A percentile compares a stretch with the other conserved stretches of the same genome.
Conservation (phyloP, 2,888 invertebrate species). For the Tanypteryx hageni region DNA sequence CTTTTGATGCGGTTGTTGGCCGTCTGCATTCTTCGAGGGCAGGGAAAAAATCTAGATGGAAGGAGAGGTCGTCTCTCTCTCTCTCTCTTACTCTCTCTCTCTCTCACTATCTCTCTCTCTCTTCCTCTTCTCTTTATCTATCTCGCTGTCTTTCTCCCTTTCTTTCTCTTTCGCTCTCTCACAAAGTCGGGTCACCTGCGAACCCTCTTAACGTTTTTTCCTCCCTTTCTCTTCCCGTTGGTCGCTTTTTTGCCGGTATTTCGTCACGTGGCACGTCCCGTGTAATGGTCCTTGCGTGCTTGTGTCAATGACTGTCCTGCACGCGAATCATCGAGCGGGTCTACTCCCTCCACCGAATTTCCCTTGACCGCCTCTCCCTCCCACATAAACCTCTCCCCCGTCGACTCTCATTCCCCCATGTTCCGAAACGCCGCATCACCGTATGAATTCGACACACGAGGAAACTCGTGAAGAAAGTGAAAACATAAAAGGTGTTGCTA, state of each 20-base stretch:
- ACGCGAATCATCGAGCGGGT: constrained; percentile 30
- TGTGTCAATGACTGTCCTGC: constrained; percentile 61
- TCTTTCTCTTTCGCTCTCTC: neutral
- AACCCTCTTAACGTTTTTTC: neutral
- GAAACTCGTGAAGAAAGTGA: neutral
- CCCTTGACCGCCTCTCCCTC: neutral
- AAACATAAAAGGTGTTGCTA: neutral
- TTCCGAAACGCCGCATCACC: neutral
- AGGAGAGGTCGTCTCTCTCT: neutral
- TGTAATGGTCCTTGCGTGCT: constrained; percentile 41
- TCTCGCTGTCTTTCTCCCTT: neutral
- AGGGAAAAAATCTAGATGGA: neutral
- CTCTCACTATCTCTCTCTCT: neutral
- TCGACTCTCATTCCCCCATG: neutral
- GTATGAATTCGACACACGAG: neutral
- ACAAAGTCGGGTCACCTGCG: neutral
- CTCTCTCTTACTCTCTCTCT: neutral
- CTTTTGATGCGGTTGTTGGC: constrained; percentile 1
- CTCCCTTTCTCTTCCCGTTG: neutral
- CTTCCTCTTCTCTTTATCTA: neutral
- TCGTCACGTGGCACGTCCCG: constrained; percentile 12
- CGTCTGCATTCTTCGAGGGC: neutral
- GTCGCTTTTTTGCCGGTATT: constrained; percentile 16
- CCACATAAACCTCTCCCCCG: neutral
- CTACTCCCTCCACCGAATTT: neutral